Evolutionary conservation across 2,888 invertebrate genomes (phyloP).

Genomic region (Chirona hameri): DNA sequence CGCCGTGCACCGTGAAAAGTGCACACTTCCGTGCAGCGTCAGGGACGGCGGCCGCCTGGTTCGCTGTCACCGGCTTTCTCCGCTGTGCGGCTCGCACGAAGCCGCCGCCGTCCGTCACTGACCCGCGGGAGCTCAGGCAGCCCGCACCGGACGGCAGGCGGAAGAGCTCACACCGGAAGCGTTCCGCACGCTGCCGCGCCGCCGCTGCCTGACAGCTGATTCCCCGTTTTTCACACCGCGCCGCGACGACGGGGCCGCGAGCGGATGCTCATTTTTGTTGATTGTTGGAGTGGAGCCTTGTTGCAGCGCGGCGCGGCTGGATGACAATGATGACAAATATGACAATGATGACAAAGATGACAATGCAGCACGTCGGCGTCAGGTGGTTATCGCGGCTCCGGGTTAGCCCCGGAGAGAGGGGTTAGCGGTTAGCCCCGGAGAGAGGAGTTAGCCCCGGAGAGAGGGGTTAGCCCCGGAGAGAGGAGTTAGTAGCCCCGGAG

Average conservation of each 20-base stretch:
- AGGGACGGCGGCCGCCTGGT: background rate
- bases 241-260: background rate
- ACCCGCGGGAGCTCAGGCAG: background rate
- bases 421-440: no score
- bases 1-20: no score
- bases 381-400: no score
- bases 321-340: background rate
- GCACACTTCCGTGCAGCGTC: no score
- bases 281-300: no score
- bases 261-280: background rate
- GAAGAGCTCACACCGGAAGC: background rate
- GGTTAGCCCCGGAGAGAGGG: no score
- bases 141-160: background rate
- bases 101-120: background rate
- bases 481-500: no score
- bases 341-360: background rate
- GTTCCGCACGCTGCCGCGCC: background rate
- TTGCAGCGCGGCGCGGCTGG: background rate
- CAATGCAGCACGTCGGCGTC: background rate
- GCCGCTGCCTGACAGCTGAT: background rate
- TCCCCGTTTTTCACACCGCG: background rate
- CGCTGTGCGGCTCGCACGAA: background rate
- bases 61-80: background rate
- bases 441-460: no score
- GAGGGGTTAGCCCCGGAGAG: no score